phyloP scores from a whole-genome alignment of 2,888 invertebrate genomes.

The Stenolophus ochropezus region DNA sequence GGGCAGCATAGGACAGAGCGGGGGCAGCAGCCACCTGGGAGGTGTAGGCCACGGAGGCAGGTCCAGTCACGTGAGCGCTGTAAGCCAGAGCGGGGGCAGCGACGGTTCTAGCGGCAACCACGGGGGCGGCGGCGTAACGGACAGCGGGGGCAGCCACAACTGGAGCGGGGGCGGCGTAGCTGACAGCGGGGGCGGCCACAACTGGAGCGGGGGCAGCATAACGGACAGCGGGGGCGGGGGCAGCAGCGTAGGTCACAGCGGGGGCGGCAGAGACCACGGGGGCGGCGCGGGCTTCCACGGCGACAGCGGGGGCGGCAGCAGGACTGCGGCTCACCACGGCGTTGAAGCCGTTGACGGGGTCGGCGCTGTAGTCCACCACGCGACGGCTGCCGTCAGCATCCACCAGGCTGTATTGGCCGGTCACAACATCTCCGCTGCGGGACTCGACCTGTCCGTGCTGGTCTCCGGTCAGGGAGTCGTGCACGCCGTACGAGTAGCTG shows the following conservation, averaged over 20 bases:
- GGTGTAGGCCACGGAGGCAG: conserved; percentile 56
- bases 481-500: conserved; percentile 77
- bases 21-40: conserved; percentile 56
- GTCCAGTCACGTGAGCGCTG: too few relatives aligned
- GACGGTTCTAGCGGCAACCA: conserved; percentile 58
- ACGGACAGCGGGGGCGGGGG: conserved; percentile 57
- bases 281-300: conserved; percentile 69
- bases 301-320: conserved; percentile 70
- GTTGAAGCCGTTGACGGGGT: conserved; percentile 75
- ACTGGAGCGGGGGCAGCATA: conserved; percentile 62
- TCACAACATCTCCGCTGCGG: conserved; percentile 79
- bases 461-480: conserved; percentile 77
- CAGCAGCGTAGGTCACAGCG: conserved; percentile 59
- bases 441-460: conserved; percentile 78
- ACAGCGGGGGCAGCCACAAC: conserved; percentile 46
- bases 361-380: conserved; percentile 79
- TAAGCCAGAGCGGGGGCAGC: conserved; percentile 63
- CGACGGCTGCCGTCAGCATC: conserved; percentile 80
- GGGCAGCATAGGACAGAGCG: conserved; percentile 55
- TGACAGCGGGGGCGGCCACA: conserved; percentile 58
- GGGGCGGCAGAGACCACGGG: conserved; percentile 67
- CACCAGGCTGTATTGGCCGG: conserved; percentile 76
- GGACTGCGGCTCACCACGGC: conserved; percentile 76
- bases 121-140: conserved; percentile 47
- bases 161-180: conserved; percentile 29